A percentile compares a stretch with the other conserved stretches of the same genome.
phyloP scores from a whole-genome alignment of 2,888 invertebrate species.

The Alviniconcha strummeri region DNA sequence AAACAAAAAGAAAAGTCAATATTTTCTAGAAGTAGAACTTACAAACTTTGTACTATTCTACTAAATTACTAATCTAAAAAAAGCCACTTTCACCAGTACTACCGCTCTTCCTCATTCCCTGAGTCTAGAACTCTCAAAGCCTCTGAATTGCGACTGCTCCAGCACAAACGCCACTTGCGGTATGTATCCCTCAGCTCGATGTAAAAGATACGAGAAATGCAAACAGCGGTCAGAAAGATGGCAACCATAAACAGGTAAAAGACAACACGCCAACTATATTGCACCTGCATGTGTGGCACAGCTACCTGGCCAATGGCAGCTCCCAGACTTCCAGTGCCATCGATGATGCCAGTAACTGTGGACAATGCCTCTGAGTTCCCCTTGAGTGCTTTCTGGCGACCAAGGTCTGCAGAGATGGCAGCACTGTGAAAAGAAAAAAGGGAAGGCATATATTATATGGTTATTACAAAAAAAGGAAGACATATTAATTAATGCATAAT shows the following conservation, averaged over 20 bases:
- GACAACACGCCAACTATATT: slow-evolving; percentile 72
- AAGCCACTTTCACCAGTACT: too few species aligned
- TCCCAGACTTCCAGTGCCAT: slow-evolving; percentile 76
- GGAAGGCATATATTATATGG: neutral
- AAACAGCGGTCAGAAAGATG: slow-evolving; percentile 55
- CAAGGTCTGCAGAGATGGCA: slow-evolving; percentile 75
- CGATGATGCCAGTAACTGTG: slow-evolving; percentile 75
- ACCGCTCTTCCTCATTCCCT: neutral
- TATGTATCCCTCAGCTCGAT: slow-evolving; percentile 46
- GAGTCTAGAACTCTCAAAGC: neutral
- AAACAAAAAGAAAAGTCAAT: too few species aligned
- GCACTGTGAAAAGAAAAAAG: slow-evolving; percentile 63
- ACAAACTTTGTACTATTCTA: too few species aligned
- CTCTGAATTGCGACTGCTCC: neutral
- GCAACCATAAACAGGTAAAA: slow-evolving; percentile 74
- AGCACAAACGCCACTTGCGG: neutral
- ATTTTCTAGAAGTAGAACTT: too few species aligned
- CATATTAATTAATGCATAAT: neutral
- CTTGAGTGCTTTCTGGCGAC: slow-evolving; percentile 62
- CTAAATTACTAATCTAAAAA: too few species aligned
- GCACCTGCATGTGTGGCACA: slow-evolving; percentile 72
- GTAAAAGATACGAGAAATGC: slow-evolving; percentile 58
- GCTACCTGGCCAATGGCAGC: slow-evolving; percentile 75
- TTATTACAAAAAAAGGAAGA: too few species aligned
- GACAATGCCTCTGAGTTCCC: slow-evolving; percentile 74